Percentiles rank a stretch among this genome's conserved stretches.
Evolutionary conservation across 2,113 vertebrate species (phyloP).

Genomic region (Podilymbus podiceps): DNA sequence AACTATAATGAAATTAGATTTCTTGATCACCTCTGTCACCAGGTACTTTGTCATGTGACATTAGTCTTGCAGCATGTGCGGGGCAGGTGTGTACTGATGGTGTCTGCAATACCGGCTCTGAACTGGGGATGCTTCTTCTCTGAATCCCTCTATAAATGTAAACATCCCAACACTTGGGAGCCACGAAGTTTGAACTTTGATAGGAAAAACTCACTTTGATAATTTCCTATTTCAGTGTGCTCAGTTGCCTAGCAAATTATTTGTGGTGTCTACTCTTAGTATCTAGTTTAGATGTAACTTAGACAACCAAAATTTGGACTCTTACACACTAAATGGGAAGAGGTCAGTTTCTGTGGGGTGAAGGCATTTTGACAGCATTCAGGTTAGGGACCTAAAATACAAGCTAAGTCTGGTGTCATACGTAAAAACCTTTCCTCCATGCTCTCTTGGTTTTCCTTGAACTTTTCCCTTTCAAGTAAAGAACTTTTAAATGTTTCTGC

Average conservation of each 20-base stretch:
- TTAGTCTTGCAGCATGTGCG: background rate
- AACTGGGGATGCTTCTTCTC: too few relatives aligned
- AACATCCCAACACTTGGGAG: background rate
- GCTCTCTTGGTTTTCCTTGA: background rate
- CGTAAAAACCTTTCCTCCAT: background rate
- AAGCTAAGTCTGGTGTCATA: background rate
- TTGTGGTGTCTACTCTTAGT: background rate
- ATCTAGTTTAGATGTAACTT: background rate
- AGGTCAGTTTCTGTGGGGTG: background rate
- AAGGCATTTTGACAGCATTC: background rate
- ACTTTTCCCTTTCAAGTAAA: background rate
- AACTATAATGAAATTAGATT: background rate
- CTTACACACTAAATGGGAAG: background rate
- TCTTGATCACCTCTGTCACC: background rate
- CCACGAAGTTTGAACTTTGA: background rate
- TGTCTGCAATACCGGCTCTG: fast-evolving
- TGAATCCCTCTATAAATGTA: background rate
- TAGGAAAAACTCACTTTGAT: background rate
- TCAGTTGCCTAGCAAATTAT: background rate
- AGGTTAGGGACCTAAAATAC: background rate
- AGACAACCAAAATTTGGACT: background rate
- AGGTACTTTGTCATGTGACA: background rate
- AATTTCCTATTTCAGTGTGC: background rate
- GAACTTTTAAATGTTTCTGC: background rate
- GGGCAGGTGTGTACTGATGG: background rate